Conservation (phyloP, 2,888 invertebrate genomes). For the Agelastica alni region DNA sequence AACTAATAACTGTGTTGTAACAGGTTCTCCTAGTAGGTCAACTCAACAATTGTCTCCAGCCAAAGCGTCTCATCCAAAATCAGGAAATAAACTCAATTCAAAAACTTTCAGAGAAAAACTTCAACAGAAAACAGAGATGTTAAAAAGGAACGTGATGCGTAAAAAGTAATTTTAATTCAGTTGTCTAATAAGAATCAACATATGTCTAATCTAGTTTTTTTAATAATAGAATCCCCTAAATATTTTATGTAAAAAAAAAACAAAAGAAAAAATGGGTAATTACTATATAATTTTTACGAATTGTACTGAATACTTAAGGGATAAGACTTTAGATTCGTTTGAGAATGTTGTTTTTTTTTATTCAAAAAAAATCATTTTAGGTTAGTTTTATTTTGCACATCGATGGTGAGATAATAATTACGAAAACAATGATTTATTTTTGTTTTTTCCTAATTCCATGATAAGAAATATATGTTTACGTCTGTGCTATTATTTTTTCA, state of each 20-base stretch:
- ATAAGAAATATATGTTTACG: no score
- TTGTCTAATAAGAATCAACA: background rate
- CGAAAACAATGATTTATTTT: conserved; percentile 4
- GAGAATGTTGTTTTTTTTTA: conserved; percentile 11
- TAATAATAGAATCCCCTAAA: no score
- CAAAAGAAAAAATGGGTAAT: conserved; percentile 10
- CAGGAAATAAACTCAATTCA: conserved; percentile 17
- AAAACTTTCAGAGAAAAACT: conserved; percentile 33
- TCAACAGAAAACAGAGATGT: conserved; percentile 37
- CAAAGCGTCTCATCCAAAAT: conserved; percentile 13
- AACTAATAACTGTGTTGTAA: no score
- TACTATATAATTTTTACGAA: conserved; percentile 4
- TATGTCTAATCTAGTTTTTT: no score
- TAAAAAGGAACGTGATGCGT: conserved; percentile 31
- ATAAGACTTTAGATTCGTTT: conserved; percentile 11
- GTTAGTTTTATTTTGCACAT: conserved; percentile 11
- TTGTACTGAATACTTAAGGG: conserved; percentile 1
- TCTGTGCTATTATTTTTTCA: no score
- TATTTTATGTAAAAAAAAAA: no score
- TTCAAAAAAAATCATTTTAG: background rate
- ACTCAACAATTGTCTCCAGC: conserved; percentile 3
- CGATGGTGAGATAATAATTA: conserved; percentile 16
- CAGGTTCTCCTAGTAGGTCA: conserved; percentile 1
- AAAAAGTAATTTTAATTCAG: conserved; percentile 25
- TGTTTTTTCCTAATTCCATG: conserved; percentile 7